Percentiles rank a stretch among this genome's conserved stretches.
phyloP scores from a whole-genome alignment of 2,113 vertebrate species.

The Galbula dea region DNA sequence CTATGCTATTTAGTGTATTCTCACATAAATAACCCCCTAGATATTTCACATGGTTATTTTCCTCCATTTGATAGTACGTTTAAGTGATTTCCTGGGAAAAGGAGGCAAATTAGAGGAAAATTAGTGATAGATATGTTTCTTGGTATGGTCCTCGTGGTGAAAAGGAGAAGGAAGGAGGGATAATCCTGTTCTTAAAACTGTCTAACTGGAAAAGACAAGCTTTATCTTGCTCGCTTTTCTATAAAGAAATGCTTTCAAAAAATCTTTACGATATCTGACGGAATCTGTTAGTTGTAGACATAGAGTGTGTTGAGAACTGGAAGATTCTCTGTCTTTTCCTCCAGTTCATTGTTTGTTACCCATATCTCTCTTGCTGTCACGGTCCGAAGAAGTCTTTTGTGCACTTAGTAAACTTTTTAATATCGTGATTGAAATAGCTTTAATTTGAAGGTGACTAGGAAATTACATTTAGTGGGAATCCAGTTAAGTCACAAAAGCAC shows the following conservation, averaged over 20 bases:
- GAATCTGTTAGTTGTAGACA: neutral
- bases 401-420: neutral
- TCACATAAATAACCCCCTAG: neutral
- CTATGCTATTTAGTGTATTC: neutral
- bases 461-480: neutral
- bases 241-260: neutral
- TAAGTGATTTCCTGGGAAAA: neutral
- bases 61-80: neutral
- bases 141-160: neutral
- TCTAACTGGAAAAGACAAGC: neutral
- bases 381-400: neutral
- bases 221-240: neutral
- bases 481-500: neutral
- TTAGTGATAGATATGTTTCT: neutral
- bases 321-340: neutral
- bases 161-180: neutral
- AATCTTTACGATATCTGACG: neutral
- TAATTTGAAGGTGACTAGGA: neutral
- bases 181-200: neutral
- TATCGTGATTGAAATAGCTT: neutral
- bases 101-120: neutral
- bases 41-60: neutral
- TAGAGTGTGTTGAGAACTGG: neutral
- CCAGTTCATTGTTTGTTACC: neutral
- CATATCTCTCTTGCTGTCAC: neutral